Base-by-base conservation (phyloP, 1,140 invertebrate genomes). In the Drosophila lacertosa region DNA sequence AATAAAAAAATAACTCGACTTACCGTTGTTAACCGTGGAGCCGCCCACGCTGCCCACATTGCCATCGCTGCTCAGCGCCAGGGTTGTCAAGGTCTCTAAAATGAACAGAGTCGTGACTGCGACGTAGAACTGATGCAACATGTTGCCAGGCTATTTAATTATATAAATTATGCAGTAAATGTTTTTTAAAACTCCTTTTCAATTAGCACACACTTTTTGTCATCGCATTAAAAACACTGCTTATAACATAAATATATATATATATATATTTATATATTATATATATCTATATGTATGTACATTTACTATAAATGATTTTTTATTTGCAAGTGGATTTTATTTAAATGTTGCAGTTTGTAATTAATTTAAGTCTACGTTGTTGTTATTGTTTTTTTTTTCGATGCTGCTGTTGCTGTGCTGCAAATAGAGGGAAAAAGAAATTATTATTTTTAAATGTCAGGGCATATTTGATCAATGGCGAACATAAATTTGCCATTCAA, bases 1-100 rank as follows among this genome's bases (percentile, higher is more conserved):
- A 37, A 16, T 51, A 33, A n/a, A n/a, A 29, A 37, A 70, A 51
- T 51, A 42, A 15, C 15, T 29, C 9, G 32, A 59, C 78, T 82
- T 15, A 82, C 78, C 78, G 47, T 82, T 82, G 45, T 82, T 81
- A 2, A 73, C 68, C 7, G 78, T 70, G 10, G 78, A 74, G 15
- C 74, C 78, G 2, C 78, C 78, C 4, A 62, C 65, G 32, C 39
- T 70, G 26, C 66, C 51, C 7, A 40, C 39, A 26, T 45, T 68
- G 13, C 63, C 63, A 32, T 81, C 78, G 59, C 48, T 82, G 45
- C 74, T 82, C 32, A 82, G 20, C 16, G 78, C 78, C 64, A 37
- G 35, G 15, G 63, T 50, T 35, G 40, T 40, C 26, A 69, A 7
- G 11, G 72, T 42, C 22, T 55, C 44, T 16, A 37, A 47, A 1